Evolutionary conservation across 1,140 invertebrate species (phyloP), one percentile per base, ranked within the genome.

Genomic region (Diabrotica virgifera): DNA sequence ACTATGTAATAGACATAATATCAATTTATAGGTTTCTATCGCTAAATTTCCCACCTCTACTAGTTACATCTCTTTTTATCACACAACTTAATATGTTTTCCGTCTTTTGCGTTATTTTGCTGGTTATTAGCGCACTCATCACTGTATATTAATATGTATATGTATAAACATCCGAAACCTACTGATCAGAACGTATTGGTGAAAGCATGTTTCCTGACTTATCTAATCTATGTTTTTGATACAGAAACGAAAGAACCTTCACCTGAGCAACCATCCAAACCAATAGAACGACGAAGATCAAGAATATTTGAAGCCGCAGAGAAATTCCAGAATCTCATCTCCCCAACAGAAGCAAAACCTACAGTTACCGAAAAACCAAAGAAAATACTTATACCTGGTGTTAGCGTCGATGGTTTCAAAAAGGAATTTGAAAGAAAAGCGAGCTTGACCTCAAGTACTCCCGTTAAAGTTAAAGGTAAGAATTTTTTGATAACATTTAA

Each of bases 391-490:
- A 89, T 93, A 74, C 88, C 90, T 11, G 90, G 83, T 78, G 90
- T 92, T 10, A 91, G 90, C 75, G 91, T 93, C 3, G 89, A 89
- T 62, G 92, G 89, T 74, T 91, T 90, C 60, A 93, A 92, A 70
- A 88, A 90, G 69, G 90, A 90, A 70, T 94, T 92, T 76, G 92
- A 94, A 72, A 81, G 89, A 36, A 87, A 89, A 80, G 90, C 86
- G 36, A 90, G 85, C 69, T 82, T 87, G 40, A 89, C 84, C 0
- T 85, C 73, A 52, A 80, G 72, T 10, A 81, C 73, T 64, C 78
- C 70, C 65, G 78, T 80, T 4, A 77, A 83, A 66, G 62, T 80
- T 0, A 77, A 76, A 66, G 40, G 40, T 46, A 46, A 46, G n/a
- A n/a, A 46, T 46, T 46, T 24, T 46, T 46, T n/a, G n/a, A 5